Evolutionary conservation across 1,140 invertebrate species (phyloP).

Genomic region (Chironomus striatipennis): DNA sequence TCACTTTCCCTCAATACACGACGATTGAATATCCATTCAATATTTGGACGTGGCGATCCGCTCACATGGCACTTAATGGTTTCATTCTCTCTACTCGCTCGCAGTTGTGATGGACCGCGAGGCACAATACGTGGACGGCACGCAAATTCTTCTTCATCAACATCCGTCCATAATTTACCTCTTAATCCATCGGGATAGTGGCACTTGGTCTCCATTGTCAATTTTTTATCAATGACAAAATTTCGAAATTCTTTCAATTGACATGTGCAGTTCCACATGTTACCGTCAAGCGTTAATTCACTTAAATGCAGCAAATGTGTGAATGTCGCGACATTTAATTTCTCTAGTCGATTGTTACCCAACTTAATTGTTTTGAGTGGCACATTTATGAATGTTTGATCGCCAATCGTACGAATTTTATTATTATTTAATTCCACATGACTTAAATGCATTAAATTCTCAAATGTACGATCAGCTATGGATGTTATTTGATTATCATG

Average conservation of each 20-base stretch:
- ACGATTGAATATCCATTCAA: slow-evolving; percentile 64
- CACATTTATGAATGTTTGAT: slow-evolving; percentile 61
- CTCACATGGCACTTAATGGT: slow-evolving; percentile 66
- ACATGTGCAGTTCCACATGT: slow-evolving; percentile 86
- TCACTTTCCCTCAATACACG: slow-evolving; percentile 26
- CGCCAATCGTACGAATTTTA: slow-evolving; percentile 54
- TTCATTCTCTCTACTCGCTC: slow-evolving; percentile 55
- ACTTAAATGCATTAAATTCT: slow-evolving; percentile 61
- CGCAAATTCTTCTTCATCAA: slow-evolving; percentile 67
- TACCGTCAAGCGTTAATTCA: slow-evolving; percentile 67
- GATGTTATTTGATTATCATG: slow-evolving; percentile 63
- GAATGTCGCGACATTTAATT: slow-evolving; percentile 50
- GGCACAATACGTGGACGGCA: slow-evolving; percentile 65
- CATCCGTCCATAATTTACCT: slow-evolving; percentile 60
- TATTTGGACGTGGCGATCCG: slow-evolving; percentile 65
- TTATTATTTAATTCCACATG: slow-evolving; percentile 70
- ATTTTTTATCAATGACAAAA: slow-evolving; percentile 59
- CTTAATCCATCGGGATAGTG: slow-evolving; percentile 54
- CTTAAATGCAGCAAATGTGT: slow-evolving; percentile 52
- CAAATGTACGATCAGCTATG: slow-evolving; percentile 65
- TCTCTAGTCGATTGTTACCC: slow-evolving; percentile 60
- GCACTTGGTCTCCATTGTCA: slow-evolving; percentile 62
- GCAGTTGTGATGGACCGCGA: slow-evolving; percentile 44
- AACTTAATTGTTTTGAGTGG: slow-evolving; percentile 57
- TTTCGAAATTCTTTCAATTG: slow-evolving; percentile 67